Conservation (phyloP, 1,140 invertebrate genomes). For the Trichoplusia ni region DNA sequence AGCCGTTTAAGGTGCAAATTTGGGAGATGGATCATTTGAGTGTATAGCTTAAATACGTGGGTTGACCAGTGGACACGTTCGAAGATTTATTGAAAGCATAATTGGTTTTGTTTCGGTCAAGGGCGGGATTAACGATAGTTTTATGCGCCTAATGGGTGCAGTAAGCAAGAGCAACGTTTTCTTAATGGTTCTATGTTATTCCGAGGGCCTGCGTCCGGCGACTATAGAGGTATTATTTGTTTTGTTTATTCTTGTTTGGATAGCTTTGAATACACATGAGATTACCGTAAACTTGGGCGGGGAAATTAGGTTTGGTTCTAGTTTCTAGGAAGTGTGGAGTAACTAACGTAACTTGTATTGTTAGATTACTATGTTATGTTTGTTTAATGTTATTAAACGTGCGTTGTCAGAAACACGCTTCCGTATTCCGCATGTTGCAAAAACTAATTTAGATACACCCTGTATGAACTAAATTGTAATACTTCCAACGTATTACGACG, state of each 20-base stretch:
- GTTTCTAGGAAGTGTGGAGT: conserved; percentile 15
- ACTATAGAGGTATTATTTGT: conserved; percentile 20
- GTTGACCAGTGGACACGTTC: conserved; percentile 35
- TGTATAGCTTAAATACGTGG: conserved; percentile 26
- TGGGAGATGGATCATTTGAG: background rate
- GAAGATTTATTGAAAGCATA: conserved; percentile 48
- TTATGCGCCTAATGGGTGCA: conserved; percentile 44
- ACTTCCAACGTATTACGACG: too few relatives aligned
- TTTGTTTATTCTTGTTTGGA: conserved; percentile 22
- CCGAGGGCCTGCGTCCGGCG: background rate
- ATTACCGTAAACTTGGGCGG: conserved; percentile 8
- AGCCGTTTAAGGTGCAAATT: conserved; percentile 2
- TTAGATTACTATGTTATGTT: background rate
- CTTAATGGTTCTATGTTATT: conserved; percentile 39
- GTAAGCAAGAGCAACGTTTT: conserved; percentile 36
- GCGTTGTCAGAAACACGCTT: too few relatives aligned
- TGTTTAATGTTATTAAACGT: conserved; percentile 6
- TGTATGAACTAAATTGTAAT: too few relatives aligned
- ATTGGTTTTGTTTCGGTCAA: conserved; percentile 51
- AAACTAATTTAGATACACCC: too few relatives aligned
- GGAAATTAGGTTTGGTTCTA: conserved; percentile 22
- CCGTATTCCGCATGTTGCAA: too few relatives aligned
- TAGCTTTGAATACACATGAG: conserved; percentile 27
- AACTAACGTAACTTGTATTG: conserved; percentile 12
- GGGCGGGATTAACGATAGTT: conserved; percentile 47